These are phyloP conservation scores for Sigmodon hispidus DNA, from an alignment of 2,113 vertebrate genomes.

Conservation along the genomic window DNA sequence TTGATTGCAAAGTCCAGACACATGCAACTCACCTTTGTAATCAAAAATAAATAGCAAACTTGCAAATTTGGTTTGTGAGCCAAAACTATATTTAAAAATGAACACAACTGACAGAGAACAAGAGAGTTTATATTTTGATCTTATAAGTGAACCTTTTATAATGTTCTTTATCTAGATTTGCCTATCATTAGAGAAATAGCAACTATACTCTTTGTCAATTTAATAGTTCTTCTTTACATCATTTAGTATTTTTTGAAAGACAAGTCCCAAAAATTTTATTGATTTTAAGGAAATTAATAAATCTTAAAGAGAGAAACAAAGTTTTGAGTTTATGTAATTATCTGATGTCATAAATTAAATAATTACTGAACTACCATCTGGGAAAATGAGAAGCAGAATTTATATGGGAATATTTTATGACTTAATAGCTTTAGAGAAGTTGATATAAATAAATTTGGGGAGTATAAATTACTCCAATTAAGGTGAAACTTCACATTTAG, in stretches of 20 bases:
- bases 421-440: background rate
- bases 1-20: background rate
- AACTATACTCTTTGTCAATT: background rate
- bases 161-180: background rate
- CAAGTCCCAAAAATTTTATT: background rate
- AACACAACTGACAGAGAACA: background rate
- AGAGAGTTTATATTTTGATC: background rate
- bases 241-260: background rate
- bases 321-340: background rate
- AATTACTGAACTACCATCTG: background rate
- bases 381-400: background rate
- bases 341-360: background rate
- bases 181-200: background rate
- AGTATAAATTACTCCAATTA: background rate
- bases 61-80: background rate
- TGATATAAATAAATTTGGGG: background rate
- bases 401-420: no score
- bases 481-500: background rate
- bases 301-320: background rate
- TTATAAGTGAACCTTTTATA: background rate
- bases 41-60: background rate
- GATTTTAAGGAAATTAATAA: background rate
- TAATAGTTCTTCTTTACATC: conserved; percentile 11
- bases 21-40: background rate
- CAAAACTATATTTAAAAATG: background rate